A percentile compares a stretch with the other conserved stretches of the same genome.
Evolutionary conservation across 1,140 invertebrate genomes (phyloP).

Genomic region (Melitaea cinxia): DNA sequence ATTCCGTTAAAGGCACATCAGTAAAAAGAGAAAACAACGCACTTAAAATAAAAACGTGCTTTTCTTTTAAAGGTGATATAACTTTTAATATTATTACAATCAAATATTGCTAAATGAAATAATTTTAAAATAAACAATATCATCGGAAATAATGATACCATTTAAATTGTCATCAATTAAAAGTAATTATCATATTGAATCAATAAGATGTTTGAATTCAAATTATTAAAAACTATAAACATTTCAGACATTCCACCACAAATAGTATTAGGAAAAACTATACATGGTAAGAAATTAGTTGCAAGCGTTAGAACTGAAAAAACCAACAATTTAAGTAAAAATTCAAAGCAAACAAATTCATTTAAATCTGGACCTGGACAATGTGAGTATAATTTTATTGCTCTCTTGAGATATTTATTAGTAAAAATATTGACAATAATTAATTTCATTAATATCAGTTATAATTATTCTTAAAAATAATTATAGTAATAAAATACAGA

Average conservation of each 20-base stretch:
- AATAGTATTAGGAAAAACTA: slow-evolving; percentile 48
- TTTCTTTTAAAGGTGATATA: slow-evolving; percentile 52
- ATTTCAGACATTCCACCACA: slow-evolving; percentile 52
- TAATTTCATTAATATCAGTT: too few species aligned
- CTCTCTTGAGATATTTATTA: too few species aligned
- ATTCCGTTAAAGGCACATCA: slow-evolving; percentile 23
- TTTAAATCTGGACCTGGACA: background rate
- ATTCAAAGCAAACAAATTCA: background rate
- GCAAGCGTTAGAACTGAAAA: slow-evolving; percentile 45
- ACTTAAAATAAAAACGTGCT: slow-evolving; percentile 59
- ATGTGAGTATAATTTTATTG: background rate
- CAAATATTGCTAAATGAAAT: too few species aligned
- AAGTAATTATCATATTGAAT: background rate
- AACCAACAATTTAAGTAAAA: background rate
- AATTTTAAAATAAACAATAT: too few species aligned
- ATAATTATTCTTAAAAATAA: too few species aligned
- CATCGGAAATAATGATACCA: too few species aligned
- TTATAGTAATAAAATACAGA: too few species aligned
- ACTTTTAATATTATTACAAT: background rate
- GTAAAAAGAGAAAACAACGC: slow-evolving; percentile 28
- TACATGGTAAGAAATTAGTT: slow-evolving; percentile 49
- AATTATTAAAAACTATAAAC: background rate
- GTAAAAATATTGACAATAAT: too few species aligned
- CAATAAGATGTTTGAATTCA: background rate
- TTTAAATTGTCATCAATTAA: background rate